phyloP scores from a whole-genome alignment of 2,113 vertebrate genomes.

The Catharus bicknelli region DNA sequence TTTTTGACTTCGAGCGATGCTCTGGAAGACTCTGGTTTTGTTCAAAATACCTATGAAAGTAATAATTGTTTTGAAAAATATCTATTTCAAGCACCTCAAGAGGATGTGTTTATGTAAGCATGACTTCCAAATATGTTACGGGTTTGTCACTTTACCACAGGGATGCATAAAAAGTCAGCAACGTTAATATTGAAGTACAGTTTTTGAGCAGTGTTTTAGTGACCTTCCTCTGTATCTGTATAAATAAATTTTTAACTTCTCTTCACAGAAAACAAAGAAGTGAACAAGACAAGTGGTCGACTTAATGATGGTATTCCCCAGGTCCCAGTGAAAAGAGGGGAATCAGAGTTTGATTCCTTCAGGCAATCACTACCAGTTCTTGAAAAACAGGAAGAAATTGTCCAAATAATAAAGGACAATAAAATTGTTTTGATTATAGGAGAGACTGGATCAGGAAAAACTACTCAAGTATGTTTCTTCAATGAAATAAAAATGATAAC shows the following conservation, averaged over 20 bases:
- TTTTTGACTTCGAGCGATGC: neutral
- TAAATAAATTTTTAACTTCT: neutral
- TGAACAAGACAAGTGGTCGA: slow-evolving; percentile 81
- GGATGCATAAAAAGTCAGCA: neutral
- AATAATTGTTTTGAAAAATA: neutral
- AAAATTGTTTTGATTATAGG: slow-evolving; percentile 88
- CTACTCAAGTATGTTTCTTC: slow-evolving; percentile 86
- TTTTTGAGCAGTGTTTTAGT: neutral
- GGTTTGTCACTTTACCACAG: neutral
- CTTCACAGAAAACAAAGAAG: slow-evolving; percentile 65
- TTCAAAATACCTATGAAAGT: neutral
- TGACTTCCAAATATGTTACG: neutral
- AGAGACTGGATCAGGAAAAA: slow-evolving; percentile 92
- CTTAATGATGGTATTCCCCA: slow-evolving; percentile 87
- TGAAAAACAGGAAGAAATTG: slow-evolving; percentile 86
- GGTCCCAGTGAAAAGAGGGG: slow-evolving; percentile 82
- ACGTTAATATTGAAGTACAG: neutral
- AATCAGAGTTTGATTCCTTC: slow-evolving; percentile 83
- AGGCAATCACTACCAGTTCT: slow-evolving; percentile 84
- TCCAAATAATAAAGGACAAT: slow-evolving; percentile 86
- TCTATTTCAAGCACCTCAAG: neutral
- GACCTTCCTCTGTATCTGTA: neutral
- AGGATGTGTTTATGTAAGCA: neutral
- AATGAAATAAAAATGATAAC: neutral
- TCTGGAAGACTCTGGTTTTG: neutral